Conservation (phyloP, 2,113 vertebrate species). For the Dipodomys stephensi region DNA sequence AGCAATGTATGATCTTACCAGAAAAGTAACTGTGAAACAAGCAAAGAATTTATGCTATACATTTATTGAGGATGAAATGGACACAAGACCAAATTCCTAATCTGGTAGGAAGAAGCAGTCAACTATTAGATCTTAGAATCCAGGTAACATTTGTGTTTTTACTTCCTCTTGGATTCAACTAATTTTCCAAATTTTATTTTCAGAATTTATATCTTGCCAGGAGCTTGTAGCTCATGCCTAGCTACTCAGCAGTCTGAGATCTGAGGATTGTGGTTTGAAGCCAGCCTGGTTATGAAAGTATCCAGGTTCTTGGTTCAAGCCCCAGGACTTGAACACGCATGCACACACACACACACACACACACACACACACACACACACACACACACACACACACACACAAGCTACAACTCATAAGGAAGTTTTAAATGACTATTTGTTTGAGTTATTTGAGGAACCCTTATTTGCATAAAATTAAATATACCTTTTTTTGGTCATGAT, state of each 20-base stretch:
- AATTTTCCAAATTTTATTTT: constrained; percentile 52
- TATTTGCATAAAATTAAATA: constrained; percentile 6
- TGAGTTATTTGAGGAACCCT: neutral
- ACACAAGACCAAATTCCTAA: neutral
- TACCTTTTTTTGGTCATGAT: neutral
- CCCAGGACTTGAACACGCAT: too few species aligned
- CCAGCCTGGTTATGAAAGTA: too few species aligned
- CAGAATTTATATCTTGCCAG: neutral
- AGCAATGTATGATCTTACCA: neutral
- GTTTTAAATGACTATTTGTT: neutral
- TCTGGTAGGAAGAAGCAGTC: constrained; percentile 1
- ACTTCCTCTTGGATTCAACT: neutral
- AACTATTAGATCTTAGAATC: constrained; percentile 34
- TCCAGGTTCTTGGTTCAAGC: too few species aligned
- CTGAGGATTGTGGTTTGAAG: too few species aligned
- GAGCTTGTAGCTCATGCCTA: too few species aligned
- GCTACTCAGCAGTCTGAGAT: too few species aligned
- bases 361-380: too few species aligned
- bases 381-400: neutral
- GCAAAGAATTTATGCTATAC: neutral
- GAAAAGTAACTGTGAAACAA: constrained; percentile 45
- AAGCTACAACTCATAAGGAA: neutral
- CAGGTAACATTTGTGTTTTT: constrained; percentile 49
- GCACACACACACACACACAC: too few species aligned
- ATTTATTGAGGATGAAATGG: constrained; percentile 22